A percentile compares a stretch with the other conserved stretches of the same genome.
Conservation (phyloP, 1,140 invertebrate genomes). For the Drosophila nikananu region DNA sequence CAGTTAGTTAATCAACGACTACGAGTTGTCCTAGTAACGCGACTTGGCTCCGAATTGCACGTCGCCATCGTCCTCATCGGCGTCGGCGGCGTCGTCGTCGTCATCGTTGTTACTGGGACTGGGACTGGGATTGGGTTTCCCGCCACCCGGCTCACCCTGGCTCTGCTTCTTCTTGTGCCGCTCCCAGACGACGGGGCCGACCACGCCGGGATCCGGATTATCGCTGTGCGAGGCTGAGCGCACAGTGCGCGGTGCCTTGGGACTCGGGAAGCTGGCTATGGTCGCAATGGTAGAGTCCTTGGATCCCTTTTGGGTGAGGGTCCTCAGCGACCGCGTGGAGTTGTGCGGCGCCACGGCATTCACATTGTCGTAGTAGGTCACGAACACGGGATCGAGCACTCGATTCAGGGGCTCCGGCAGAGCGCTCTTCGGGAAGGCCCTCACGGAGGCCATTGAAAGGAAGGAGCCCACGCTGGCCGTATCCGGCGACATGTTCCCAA, state of each 20-base stretch:
- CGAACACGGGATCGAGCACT: conserved; percentile 91
- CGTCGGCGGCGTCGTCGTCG: conserved; percentile 26
- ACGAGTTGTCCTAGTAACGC: conserved; percentile 72
- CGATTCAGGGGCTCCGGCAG: conserved; percentile 89
- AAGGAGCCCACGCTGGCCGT: conserved; percentile 84
- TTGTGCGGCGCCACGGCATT: conserved; percentile 85
- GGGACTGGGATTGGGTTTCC: conserved; percentile 12
- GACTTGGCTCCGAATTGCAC: conserved; percentile 64
- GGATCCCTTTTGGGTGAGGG: conserved; percentile 52
- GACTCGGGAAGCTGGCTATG: conserved; percentile 79
- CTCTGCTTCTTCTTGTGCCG: conserved; percentile 87
- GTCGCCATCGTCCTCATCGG: conserved; percentile 58
- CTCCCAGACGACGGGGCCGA: conserved; percentile 93
- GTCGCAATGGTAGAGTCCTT: conserved; percentile 72
- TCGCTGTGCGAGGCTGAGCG: conserved; percentile 81
- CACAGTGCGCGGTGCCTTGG: conserved; percentile 71
- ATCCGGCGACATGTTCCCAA: conserved; percentile 71
- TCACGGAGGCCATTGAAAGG: conserved; percentile 93
- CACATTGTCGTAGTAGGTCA: conserved; percentile 88
- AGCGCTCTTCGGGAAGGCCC: conserved; percentile 89
- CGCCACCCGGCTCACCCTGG: conserved; percentile 75
- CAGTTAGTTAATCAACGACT: conserved; percentile 63
- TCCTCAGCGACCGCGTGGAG: conserved; percentile 56
- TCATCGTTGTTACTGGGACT: conserved; percentile 21
- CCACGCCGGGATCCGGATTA: conserved; percentile 91